Evolutionary conservation across 2,888 invertebrate genomes (phyloP).

Genomic region (Cyclophora punctaria): DNA sequence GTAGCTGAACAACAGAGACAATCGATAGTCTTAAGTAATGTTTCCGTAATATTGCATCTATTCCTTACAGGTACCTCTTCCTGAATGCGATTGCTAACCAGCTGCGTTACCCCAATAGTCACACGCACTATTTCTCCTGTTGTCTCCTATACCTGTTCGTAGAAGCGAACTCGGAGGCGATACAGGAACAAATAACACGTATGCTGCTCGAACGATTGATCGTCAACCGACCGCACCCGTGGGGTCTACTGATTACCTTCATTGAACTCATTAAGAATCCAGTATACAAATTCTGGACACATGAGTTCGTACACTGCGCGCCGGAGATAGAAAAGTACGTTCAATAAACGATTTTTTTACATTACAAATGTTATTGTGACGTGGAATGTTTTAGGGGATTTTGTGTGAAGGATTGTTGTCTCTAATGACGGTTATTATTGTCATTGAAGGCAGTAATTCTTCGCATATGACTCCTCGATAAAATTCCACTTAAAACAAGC

Average conservation of each 20-base stretch:
- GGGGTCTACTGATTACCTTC: constrained; percentile 99
- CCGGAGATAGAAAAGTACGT: constrained; percentile 99
- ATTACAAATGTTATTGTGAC: too few species aligned
- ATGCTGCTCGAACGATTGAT: constrained; percentile 97
- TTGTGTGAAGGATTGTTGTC: too few species aligned
- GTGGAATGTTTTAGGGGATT: too few species aligned
- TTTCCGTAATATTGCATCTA: background rate
- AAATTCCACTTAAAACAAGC: too few species aligned
- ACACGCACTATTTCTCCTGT: constrained; percentile 99
- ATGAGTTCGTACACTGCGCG: constrained; percentile 99
- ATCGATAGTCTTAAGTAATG: too few species aligned
- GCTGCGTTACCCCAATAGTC: constrained; percentile 98
- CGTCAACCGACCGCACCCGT: constrained; percentile 98
- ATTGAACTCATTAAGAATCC: constrained; percentile 99
- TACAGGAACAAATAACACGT: constrained; percentile 98
- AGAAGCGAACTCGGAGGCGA: constrained; percentile 97
- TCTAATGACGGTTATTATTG: too few species aligned
- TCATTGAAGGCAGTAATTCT: too few species aligned
- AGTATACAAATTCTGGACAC: constrained; percentile 98
- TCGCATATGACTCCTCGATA: too few species aligned
- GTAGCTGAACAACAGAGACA: too few species aligned
- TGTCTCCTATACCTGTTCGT: constrained; percentile 97
- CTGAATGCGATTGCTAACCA: constrained; percentile 99
- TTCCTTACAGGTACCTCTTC: constrained; percentile 86
- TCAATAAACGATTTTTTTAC: constrained; percentile 1